Base-by-base conservation (phyloP, 2,113 vertebrate genomes). In the Columba livia region DNA sequence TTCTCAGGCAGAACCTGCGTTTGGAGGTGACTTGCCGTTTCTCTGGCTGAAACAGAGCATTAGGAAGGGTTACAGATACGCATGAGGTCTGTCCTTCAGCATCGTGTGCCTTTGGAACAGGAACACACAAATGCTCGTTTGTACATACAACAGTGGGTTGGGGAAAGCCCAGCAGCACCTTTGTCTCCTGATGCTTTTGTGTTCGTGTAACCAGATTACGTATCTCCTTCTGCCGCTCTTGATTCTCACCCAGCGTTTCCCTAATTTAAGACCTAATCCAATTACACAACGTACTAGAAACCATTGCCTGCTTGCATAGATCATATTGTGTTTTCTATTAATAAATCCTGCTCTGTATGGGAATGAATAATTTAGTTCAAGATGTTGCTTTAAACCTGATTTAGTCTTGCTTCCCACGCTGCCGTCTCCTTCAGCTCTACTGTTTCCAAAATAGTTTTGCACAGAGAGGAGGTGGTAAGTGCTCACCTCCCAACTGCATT, bases 341-440 rank as follows among this genome's bases (percentile, higher is more conserved):
- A 84, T 94, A 83, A 78, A 79, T 90, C 74, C 62, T 94, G 51
- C 67, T 90, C 69, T 85, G 50, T 87, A 62, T 94, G 56, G 82
- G 90, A 94, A 82, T 93, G 24, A 96, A 91, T 96, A 79, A 93
- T 95, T 96, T 88, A 89, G 62, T 93, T 96, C 73, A 90, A 89
- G 80, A 83, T 90, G 58, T 92, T 94, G 69, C 70, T 94, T 92
- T 89, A 81, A 70, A 48, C 85, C 56, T 82, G 65, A 88, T 74
- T 87, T 93, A 88, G 51, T 23, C 84, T 89, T 78, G 36, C 78
- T 78, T 91, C 75, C 70, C 70, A 86, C 51, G 1, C 74, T 89
- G 58, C 74, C 7, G 6, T 86, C 58, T 85, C 80, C 69, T 74
- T 87, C 87, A 87, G 72, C 38, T 86, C 80, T 48, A 67, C 79